Base-by-base conservation (phyloP, 2,797 vertebrate species). In the Lerista edwardsae region DNA sequence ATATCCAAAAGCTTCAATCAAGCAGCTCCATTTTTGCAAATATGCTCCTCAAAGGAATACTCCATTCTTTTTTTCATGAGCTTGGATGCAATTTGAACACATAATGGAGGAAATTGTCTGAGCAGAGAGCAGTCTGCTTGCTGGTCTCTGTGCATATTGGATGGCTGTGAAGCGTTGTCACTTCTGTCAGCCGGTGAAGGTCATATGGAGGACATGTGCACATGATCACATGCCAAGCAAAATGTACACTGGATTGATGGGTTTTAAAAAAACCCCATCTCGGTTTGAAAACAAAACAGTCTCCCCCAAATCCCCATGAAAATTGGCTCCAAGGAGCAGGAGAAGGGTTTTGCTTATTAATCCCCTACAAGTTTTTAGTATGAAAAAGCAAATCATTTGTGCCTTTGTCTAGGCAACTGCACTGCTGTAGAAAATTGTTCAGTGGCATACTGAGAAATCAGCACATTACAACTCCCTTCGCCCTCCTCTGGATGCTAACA, bases 391-490 rank as follows among this genome's bases (percentile, higher is more conserved):
- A 87, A 79, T 29, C 55, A 39, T 64, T 29, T 83, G 73, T 39
- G 85, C 27, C 78, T 88, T 91, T 88, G 83, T 75, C 64, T 75
- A 79, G 87, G 25, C 55, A 75, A 69, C 78, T 21, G 23, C n/a
- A 61, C 77, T 80, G 84, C 91, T 90, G 82, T 57, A 73, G 83
- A 88, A 89, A 69, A 87, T 84, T 51, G 68, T 84, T 84, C 39
- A 86, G 86, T 0, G 0, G 31, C 78, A 89, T 41, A 78, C 51
- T 84, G 91, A 89, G 78, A 93, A 93, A 71, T 91, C 88, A 91
- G 86, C 84, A 85, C 65, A 90, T 93, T 88, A 89, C 80, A 81
- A 74, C 85, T 0, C 0, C 55, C 59, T 83, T 87, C 80, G 4
- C 81, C 73, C 68, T 82, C 82, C 79, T 82, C 86, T 29, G 17